A percentile compares a stretch with the other conserved stretches of the same genome.
These are phyloP conservation scores for Polyodon spathula DNA, from an alignment of 2,113 vertebrate genomes.

Conservation along the genomic window DNA sequence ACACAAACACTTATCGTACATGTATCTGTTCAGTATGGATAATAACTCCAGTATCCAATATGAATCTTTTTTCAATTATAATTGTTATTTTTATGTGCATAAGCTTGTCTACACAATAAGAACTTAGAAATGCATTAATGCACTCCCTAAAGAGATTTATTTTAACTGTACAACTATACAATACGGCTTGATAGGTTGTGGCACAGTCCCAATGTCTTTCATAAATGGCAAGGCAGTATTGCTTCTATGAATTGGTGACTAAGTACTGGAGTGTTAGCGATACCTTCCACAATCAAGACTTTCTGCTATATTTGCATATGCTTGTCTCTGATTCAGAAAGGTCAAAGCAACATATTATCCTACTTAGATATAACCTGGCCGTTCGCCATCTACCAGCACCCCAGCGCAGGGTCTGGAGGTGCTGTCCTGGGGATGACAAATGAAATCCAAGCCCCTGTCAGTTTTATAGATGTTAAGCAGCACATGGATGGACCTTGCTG, in stretches of 20 bases:
- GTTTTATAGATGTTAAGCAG: conserved; percentile 17
- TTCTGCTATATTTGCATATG: conserved; percentile 14
- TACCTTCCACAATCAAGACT: conserved; percentile 16
- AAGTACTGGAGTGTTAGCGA: not conserved
- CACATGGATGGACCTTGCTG: not conserved
- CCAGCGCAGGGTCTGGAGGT: conserved; percentile 4
- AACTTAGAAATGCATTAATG: too few relatives aligned
- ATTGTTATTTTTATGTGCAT: too few relatives aligned
- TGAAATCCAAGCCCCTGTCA: conserved; percentile 1
- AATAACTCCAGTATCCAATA: too few relatives aligned
- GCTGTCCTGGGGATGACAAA: conserved; percentile 12
- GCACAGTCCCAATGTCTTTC: not conserved
- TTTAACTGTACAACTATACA: not conserved
- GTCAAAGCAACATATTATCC: conserved; percentile 9
- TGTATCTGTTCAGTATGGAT: too few relatives aligned
- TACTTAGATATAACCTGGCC: conserved; percentile 12
- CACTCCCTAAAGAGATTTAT: too few relatives aligned
- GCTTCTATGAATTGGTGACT: not conserved
- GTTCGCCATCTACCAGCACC: not conserved
- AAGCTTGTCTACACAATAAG: too few relatives aligned
- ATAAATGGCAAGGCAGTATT: not conserved
- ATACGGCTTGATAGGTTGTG: not conserved
- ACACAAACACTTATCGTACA: too few relatives aligned
- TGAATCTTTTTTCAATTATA: too few relatives aligned
- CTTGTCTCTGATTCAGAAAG: conserved; percentile 17